Evolutionary conservation across 2,797 vertebrate species (phyloP), one percentile per base, ranked within the genome.

Genomic region (Cuculus canorus): DNA sequence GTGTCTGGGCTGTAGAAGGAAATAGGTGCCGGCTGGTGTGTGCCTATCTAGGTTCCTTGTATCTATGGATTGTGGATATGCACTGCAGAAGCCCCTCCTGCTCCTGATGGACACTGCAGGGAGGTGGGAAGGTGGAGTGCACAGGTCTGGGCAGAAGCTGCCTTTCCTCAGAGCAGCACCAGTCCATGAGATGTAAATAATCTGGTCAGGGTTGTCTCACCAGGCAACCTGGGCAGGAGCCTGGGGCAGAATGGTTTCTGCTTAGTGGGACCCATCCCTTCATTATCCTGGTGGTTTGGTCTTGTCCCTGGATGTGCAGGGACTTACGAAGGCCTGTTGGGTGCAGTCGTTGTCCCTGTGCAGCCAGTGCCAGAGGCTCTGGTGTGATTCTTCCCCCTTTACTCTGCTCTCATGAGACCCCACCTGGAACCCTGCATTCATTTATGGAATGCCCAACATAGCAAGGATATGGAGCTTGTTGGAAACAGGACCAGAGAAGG

Each of bases 221-320:
- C n/a, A 21, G n/a, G 12, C 1, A 6, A 5, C 13, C 50, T 13
- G 28, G 50, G 39, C 48, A 68, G 70, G 70, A 63, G 24, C 17
- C 35, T 1, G 4, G 32, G 52, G 52, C n/a, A 39, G 41, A 39
- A 48, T 0, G 0, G 25, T 43, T 66, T 47, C 77, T 60, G 54
- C 56, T 45, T 35, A 25, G 56, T 13, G 27, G 15, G 61, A 22
- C 19, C 14, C n/a, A 28, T 19, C 24, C 76, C 22, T 33, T 24
- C 0, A 0, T 70, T 43, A 23, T n/a, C 13, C 33, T 1, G 2
- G 2, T 0, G 8, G 11, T 60, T 66, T 83, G 33, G 7, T 47
- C 37, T 60, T 1, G 0, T 70, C 52, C 39, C 19, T 7, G 2
- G 24, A 59, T 4, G 21, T 27, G 35, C 32, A 32, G 76, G 60